A percentile compares a stretch with the other conserved stretches of the same genome.
These are phyloP conservation scores for Muntiacus muntjak DNA, from an alignment of 2,113 vertebrate species.

Conservation along the genomic window DNA sequence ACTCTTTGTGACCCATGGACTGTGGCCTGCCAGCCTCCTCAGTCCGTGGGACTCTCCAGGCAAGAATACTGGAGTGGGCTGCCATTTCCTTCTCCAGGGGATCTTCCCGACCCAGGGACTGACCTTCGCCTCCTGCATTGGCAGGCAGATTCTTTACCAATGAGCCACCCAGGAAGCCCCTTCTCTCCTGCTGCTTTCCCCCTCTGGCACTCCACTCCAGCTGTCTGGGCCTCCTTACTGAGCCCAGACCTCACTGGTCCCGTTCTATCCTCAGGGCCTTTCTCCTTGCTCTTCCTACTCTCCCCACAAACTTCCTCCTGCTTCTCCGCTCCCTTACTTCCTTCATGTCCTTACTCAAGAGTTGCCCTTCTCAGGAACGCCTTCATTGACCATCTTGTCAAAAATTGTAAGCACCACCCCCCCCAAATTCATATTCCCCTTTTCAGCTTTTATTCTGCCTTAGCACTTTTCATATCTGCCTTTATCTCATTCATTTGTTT, in stretches of 20 bases:
- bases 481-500: neutral
- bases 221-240: neutral
- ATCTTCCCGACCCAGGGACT: neutral
- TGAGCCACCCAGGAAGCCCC: neutral
- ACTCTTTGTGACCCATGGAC: neutral
- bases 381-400: neutral
- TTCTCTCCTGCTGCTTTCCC: neutral
- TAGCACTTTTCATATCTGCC: neutral
- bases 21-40: neutral
- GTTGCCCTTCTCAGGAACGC: neutral
- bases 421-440: neutral
- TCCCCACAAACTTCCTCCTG: neutral
- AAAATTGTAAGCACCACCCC: neutral
- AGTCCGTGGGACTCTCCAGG: neutral
- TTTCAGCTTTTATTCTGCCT: neutral
- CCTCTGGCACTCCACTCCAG: neutral
- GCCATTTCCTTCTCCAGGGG: neutral
- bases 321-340: neutral
- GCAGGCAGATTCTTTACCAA: neutral
- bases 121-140: rapidly evolving
- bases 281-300: neutral
- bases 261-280: neutral
- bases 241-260: neutral
- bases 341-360: neutral
- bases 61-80: neutral